Percentiles rank a stretch among this genome's conserved stretches.
phyloP scores from a whole-genome alignment of 2,113 vertebrate species.

The Todiramphus chloris region DNA sequence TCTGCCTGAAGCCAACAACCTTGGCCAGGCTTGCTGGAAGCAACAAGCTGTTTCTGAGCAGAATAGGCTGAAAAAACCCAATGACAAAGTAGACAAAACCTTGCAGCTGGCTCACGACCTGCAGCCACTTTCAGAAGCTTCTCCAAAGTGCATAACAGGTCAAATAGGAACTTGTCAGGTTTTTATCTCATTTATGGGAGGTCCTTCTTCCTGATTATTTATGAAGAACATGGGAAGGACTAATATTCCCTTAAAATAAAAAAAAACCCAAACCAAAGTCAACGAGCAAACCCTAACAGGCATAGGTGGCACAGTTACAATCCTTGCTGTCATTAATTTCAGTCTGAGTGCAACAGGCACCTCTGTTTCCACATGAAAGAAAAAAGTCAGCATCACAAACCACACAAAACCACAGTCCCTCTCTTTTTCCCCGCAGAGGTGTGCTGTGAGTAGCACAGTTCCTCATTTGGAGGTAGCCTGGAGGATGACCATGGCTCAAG shows the following conservation, averaged over 20 bases:
- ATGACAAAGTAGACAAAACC: neutral
- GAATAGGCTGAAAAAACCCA: neutral
- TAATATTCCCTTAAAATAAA: neutral
- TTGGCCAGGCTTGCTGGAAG: neutral
- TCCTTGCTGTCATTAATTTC: neutral
- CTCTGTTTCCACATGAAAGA: neutral
- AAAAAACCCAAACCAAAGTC: neutral
- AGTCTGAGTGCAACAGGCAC: neutral
- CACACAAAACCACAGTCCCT: neutral
- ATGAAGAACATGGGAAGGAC: neutral
- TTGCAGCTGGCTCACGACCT: neutral
- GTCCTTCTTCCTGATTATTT: neutral
- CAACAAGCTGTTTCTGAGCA: neutral
- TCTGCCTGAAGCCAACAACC: neutral
- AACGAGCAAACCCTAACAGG: neutral
- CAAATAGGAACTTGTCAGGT: neutral
- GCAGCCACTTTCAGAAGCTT: neutral
- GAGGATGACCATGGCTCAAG: accelerated
- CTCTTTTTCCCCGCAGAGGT: neutral
- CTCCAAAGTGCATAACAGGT: neutral
- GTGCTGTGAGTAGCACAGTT: accelerated
- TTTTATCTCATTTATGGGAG: neutral
- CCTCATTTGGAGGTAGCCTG: neutral
- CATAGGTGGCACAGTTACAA: neutral
- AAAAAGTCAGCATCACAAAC: neutral